Evolutionary conservation across 2,797 vertebrate genomes (phyloP), one percentile per base, ranked within the genome.

Genomic region (Champsocephalus gunnari): DNA sequence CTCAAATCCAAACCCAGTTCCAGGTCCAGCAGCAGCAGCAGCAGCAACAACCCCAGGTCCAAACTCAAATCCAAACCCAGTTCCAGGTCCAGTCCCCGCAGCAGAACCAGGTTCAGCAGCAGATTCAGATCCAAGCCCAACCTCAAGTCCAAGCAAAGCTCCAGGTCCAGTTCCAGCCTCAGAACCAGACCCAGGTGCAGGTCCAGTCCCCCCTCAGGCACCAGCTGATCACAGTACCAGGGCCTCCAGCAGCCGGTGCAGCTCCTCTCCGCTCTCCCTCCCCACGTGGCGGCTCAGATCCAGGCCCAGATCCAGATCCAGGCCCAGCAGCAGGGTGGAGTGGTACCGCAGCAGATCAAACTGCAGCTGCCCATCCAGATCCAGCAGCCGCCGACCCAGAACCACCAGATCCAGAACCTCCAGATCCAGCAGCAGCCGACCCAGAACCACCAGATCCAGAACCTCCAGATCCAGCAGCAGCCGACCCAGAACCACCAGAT

Each of bases 381-480:
- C 79, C 96, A 96, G 86, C 96, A 94, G 34, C 6, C 89, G 7
- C 93, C 95, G 79, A 95, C 94, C 17, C 96, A 97, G 87, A 86
- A 96, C 53, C 97, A 97, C 85, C 97, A 96, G 88, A 94, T 96
- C 88, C 96, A 97, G 92, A 97, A 96, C 79, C 95, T 97, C 85
- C 96, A 96, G 88, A 95, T 96, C 79, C 96, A 96, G 86, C 96
- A 94, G 34, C 6, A 89, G 7, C 93, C 95, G 79, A 95, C 94
- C 17, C 96, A 97, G 87, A 86, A 96, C 53, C 97, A 97, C 85
- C 97, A 96, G 88, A 28, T 28, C 1, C 28, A 28, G 4, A 28
- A 28, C 28, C 28, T 28, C 24, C 3, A 28, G 24, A 28, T 3
- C 3, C 24, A 28, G 24, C 24, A 28, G 24, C 24, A 28, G 3